These are phyloP conservation scores for Euschistus heros DNA, from an alignment of 1,140 invertebrate species.

Conservation along the genomic window DNA sequence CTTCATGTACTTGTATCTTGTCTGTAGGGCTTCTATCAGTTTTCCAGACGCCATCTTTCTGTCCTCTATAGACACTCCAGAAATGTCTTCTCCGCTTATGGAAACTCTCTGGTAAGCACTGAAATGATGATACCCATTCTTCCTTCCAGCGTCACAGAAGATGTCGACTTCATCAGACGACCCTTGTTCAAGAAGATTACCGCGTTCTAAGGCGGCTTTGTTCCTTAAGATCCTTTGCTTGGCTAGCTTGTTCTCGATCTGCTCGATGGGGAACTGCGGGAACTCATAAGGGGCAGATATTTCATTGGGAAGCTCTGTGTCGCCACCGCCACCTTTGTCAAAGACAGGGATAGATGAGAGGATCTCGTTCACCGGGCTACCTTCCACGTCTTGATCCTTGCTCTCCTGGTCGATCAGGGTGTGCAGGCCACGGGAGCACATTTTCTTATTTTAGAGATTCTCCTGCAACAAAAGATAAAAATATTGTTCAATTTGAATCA, in stretches of 20 bases:
- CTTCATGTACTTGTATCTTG: constrained; percentile 82
- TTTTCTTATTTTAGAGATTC: not conserved
- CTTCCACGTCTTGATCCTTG: constrained; percentile 2
- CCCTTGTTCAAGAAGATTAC: constrained; percentile 39
- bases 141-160: constrained; percentile 27
- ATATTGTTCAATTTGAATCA: not conserved
- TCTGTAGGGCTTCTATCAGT: constrained; percentile 73
- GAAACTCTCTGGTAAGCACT: constrained; percentile 75
- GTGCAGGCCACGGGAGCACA: constrained; percentile 3
- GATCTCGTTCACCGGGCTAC: not conserved
- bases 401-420: not conserved
- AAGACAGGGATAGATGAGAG: not conserved
- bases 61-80: constrained; percentile 79
- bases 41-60: constrained; percentile 74
- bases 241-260: constrained; percentile 83
- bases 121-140: too few species aligned
- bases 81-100: constrained; percentile 76
- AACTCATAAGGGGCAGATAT: constrained; percentile 62
- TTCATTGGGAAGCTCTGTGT: not conserved
- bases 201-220: constrained; percentile 49
- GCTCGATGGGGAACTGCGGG: constrained; percentile 91
- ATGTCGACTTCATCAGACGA: constrained; percentile 35
- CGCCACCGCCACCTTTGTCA: not conserved
- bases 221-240: constrained; percentile 59
- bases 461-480: not conserved